These are phyloP conservation scores for Potamilus streckersoni DNA, from an alignment of 1,140 invertebrate species.

Conservation along the genomic window DNA sequence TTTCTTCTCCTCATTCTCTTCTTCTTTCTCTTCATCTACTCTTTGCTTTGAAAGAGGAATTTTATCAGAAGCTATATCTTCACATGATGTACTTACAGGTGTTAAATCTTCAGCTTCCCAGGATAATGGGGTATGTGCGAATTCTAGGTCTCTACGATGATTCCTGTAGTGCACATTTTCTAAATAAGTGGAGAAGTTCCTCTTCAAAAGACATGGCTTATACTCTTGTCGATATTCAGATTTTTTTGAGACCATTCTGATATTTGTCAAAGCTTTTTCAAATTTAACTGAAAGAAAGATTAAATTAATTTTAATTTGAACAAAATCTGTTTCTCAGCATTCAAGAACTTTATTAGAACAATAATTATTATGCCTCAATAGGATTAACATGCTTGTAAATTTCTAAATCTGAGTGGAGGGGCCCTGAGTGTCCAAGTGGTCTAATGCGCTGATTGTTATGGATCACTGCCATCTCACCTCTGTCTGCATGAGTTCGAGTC, in stretches of 20 bases:
- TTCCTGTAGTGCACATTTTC: conserved; percentile 24
- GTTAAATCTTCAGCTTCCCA: conserved; percentile 25
- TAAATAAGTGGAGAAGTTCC: conserved; percentile 21
- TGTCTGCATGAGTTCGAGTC: too few species aligned
- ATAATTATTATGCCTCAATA: too few species aligned
- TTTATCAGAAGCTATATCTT: conserved; percentile 14
- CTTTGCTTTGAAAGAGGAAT: conserved; percentile 10
- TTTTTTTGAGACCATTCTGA: conserved; percentile 25
- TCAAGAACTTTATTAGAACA: too few species aligned
- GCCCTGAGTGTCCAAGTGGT: too few species aligned
- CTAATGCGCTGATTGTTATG: too few species aligned
- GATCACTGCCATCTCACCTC: too few species aligned
- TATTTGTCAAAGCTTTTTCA: background rate
- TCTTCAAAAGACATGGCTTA: conserved; percentile 21
- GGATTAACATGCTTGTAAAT: too few species aligned
- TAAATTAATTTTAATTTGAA: too few species aligned
- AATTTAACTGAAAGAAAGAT: too few species aligned
- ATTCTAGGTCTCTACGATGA: conserved; percentile 24
- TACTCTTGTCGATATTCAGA: conserved; percentile 29
- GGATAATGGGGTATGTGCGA: conserved; percentile 24
- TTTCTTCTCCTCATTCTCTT: conserved; percentile 3
- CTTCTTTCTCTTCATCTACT: conserved; percentile 1
- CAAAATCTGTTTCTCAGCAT: too few species aligned
- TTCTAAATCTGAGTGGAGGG: too few species aligned
- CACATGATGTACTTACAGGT: conserved; percentile 2